Evolutionary conservation across 1,140 invertebrate genomes (phyloP), one percentile per base, ranked within the genome.

Genomic region (Drosophila ficusphila): DNA sequence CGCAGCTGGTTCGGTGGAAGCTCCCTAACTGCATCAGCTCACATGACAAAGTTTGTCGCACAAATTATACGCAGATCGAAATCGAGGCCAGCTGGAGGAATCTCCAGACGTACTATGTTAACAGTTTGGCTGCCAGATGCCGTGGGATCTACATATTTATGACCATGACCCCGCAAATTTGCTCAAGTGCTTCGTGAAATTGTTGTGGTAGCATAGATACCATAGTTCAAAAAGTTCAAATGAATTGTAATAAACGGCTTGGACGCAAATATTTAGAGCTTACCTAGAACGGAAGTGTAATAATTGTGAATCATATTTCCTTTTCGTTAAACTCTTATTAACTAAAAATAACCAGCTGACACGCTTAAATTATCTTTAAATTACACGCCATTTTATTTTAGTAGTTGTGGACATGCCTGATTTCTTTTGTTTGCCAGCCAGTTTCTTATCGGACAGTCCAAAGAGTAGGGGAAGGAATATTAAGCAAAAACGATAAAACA

Each of bases 1-100:
- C 47, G 57, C 57, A 75, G 53, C n/a, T 51, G 34, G 54, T 8
- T 36, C 3, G n/a, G 14, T 41, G 56, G 29, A 41, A 54, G 56
- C 60, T 67, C 29, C 42, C 52, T 42, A 78, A 85, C 79, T 75
- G 58, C 75, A 79, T 75, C 57, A 75, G 57, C 65, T 85, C 58
- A 38, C 54, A 53, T 75, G 61, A 65, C 79, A 71, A 79, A 83
- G 58, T 83, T 83, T 78, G 58, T 57, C 16, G 39, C 51, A 77
- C 76, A 79, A 70, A 70, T 75, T 79, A 65, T 48, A 49, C 48
- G 34, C 53, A 81, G 31, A 73, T 61, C 49, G 68, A 41, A 72
- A 71, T 53, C 34, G 68, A 48, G 62, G 38, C 39, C 12, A 33
- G 29, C 27, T 46, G 36, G 12, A 9, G 33, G 54, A 72, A 29